Percentiles rank a stretch among this genome's conserved stretches.
phyloP scores from a whole-genome alignment of 23 tunicate species.

The Halocynthia roretzi region DNA sequence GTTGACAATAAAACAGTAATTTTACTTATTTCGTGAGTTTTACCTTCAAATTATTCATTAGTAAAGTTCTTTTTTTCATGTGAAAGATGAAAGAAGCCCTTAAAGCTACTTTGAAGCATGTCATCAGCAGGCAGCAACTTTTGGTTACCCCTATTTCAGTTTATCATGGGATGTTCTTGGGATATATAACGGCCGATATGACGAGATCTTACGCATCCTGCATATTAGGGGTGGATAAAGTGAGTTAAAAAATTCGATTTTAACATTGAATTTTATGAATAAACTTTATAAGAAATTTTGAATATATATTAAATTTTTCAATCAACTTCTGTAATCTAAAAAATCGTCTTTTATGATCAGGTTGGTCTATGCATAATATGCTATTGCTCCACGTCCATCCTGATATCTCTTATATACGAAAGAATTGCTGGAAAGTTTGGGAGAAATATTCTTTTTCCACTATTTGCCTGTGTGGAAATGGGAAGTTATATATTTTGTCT shows the following conservation, averaged over 20 bases:
- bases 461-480: slow-evolving; percentile 28
- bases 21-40: no score
- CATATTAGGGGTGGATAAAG: slow-evolving; percentile 54
- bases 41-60: no score
- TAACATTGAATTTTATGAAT: no score
- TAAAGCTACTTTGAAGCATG: slow-evolving; percentile 28
- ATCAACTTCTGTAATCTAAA: no score
- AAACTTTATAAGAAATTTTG: no score
- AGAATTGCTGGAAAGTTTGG: slow-evolving; percentile 25
- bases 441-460: slow-evolving; percentile 21
- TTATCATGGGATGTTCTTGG: slow-evolving; percentile 35
- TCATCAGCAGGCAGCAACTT: slow-evolving; percentile 24
- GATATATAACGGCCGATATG: slow-evolving; percentile 30
- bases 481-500: slow-evolving; percentile 32
- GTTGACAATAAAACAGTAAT: no score
- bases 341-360: no score
- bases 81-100: no score
- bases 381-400: slow-evolving; percentile 11
- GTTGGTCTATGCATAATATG: slow-evolving; percentile 36
- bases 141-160: slow-evolving; percentile 32
- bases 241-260: no score
- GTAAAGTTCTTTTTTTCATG: no score
- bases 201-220: slow-evolving; percentile 50
- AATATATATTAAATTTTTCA: no score
- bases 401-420: slow-evolving; percentile 16